Conservation (phyloP, 2,113 vertebrate species). For the Urocolius indicus region DNA sequence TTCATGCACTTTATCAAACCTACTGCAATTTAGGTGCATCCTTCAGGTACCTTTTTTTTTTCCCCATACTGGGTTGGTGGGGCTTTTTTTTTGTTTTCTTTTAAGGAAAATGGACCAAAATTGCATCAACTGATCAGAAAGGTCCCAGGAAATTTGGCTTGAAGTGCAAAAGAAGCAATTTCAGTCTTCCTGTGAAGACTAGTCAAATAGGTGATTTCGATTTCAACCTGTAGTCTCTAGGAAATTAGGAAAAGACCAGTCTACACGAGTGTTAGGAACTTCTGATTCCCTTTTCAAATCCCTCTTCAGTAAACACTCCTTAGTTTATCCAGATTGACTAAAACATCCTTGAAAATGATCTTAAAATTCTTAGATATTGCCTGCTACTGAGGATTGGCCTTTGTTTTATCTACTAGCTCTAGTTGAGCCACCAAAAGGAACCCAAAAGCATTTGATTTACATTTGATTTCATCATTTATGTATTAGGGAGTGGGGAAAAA, state of each 20-base stretch:
- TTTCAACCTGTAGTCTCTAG: not conserved
- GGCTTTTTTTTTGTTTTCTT: not conserved
- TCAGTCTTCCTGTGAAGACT: not conserved
- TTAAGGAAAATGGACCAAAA: not conserved
- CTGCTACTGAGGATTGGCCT: too few relatives aligned
- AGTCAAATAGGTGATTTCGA: not conserved
- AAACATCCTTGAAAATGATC: not conserved
- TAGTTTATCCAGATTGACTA: not conserved
- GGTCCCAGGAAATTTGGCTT: not conserved
- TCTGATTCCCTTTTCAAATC: not conserved
- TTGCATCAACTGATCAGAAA: not conserved
- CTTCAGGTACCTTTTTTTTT: not conserved
- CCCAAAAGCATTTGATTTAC: not conserved
- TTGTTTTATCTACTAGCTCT: not conserved
- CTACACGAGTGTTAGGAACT: not conserved
- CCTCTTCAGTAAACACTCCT: not conserved
- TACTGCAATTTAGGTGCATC: not conserved
- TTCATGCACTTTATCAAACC: not conserved
- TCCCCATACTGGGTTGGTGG: too few relatives aligned
- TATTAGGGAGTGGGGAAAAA: not conserved
- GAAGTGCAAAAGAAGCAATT: not conserved
- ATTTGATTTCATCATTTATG: not conserved
- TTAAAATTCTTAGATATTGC: not conserved
- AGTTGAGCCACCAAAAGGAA: not conserved
- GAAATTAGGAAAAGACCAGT: not conserved